phyloP scores from a whole-genome alignment of 2,113 vertebrate genomes.

The Petroica traversi region DNA sequence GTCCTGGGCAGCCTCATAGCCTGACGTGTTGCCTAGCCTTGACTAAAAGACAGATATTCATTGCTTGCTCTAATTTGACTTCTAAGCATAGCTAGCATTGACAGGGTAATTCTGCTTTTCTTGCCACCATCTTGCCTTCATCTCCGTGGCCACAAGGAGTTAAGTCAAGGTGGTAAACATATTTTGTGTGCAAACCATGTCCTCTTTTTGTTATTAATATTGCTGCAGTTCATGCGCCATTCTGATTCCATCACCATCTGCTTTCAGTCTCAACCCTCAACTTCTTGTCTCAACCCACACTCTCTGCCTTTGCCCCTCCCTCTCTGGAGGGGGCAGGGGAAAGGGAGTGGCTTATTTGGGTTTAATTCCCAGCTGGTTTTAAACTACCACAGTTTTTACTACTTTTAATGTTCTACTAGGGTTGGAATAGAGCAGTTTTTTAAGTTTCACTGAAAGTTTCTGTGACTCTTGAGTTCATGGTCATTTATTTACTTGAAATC shows the following conservation, averaged over 20 bases:
- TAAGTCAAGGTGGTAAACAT: rapidly evolving
- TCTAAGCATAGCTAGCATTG: not conserved
- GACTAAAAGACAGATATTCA: not conserved
- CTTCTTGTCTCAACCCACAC: not conserved
- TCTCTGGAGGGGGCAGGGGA: too few species aligned
- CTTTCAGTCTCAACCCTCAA: not conserved
- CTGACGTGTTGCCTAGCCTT: not conserved
- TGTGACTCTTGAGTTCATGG: not conserved
- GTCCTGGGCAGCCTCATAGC: not conserved
- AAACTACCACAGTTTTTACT: not conserved
- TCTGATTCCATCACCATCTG: not conserved
- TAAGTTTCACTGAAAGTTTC: not conserved
- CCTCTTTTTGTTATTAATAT: not conserved
- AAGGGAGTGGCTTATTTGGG: not conserved
- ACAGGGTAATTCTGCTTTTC: not conserved
- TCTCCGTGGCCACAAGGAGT: not conserved
- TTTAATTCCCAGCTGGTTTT: not conserved
- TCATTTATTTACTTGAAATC: not conserved
- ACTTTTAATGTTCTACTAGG: not conserved
- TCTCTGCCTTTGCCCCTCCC: not conserved
- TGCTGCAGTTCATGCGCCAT: not conserved
- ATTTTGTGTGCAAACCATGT: rapidly evolving
- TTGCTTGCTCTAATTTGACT: not conserved
- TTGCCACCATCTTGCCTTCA: not conserved
- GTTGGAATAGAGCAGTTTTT: not conserved